These are phyloP conservation scores for Phylloscopus trochilus DNA, from an alignment of 2,113 vertebrate species.

Conservation along the genomic window DNA sequence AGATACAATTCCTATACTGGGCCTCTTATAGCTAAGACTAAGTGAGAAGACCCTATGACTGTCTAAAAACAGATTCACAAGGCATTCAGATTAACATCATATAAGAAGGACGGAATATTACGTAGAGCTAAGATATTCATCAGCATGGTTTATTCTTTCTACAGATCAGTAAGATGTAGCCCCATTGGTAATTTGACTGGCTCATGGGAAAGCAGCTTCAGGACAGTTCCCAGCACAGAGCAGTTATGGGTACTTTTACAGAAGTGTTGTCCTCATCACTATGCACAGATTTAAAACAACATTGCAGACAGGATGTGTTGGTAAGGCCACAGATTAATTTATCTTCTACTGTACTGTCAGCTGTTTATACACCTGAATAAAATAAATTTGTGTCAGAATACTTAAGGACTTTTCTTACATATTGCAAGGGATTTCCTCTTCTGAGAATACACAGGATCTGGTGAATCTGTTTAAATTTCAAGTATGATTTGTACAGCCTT, in stretches of 20 bases:
- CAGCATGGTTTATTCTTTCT: not conserved
- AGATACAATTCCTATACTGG: not conserved
- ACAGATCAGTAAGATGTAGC: not conserved
- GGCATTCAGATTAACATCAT: not conserved
- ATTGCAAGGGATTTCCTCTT: not conserved
- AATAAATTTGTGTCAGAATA: not conserved
- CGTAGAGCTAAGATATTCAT: not conserved
- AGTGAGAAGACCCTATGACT: not conserved
- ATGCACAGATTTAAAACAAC: not conserved
- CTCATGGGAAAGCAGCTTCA: not conserved
- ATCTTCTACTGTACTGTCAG: not conserved
- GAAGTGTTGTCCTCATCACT: not conserved
- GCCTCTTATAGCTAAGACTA: not conserved
- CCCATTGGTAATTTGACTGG: accelerated
- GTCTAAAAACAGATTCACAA: not conserved
- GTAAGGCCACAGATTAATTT: not conserved
- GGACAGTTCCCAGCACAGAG: not conserved
- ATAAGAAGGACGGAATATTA: not conserved
- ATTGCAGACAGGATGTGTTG: not conserved
- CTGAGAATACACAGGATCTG: not conserved
- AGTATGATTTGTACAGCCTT: not conserved
- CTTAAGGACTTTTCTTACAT: not conserved
- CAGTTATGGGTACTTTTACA: not conserved
- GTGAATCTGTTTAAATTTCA: not conserved
- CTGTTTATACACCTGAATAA: not conserved